Conservation (phyloP, 1,140 invertebrate species). For the Drosophila tsacasi region DNA sequence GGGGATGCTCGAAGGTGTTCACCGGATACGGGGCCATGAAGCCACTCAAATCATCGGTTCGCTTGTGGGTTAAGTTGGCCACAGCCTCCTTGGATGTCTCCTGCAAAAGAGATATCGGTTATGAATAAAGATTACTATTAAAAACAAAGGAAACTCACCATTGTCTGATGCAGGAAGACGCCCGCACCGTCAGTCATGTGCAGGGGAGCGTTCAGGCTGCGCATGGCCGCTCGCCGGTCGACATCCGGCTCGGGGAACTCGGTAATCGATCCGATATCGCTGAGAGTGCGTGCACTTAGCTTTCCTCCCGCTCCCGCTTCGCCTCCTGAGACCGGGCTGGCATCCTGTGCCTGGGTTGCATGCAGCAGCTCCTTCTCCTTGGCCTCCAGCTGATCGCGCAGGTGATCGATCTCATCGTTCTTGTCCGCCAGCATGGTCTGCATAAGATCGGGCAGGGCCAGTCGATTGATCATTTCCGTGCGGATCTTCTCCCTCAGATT, state of each 20-base stretch:
- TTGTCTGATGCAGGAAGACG: conserved; percentile 70
- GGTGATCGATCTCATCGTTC: conserved; percentile 89
- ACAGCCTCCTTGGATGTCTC: conserved; percentile 80
- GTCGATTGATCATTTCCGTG: conserved; percentile 84
- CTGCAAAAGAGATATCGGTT: conserved; percentile 18
- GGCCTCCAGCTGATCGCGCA: conserved; percentile 86
- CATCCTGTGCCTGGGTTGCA: conserved; percentile 39
- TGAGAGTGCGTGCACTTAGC: conserved; percentile 88
- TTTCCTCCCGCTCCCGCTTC: conserved; percentile 53
- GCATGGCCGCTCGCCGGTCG: conserved; percentile 85
- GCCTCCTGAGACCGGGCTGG: conserved; percentile 33
- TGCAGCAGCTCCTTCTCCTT: conserved; percentile 75
- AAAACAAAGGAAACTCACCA: conserved; percentile 63
- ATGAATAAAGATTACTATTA: neutral
- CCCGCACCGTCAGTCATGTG: conserved; percentile 62
- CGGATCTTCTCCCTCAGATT: conserved; percentile 86
- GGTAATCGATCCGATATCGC: conserved; percentile 90
- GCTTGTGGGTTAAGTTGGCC: conserved; percentile 78
- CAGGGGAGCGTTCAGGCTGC: conserved; percentile 61
- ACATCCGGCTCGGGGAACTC: conserved; percentile 88
- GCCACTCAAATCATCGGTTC: conserved; percentile 77
- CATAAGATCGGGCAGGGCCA: conserved; percentile 87
- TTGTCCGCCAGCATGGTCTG: conserved; percentile 89
- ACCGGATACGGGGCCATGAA: conserved; percentile 62
- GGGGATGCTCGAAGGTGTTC: conserved; percentile 80